Percentiles rank a stretch among this genome's conserved stretches.
Conservation (phyloP, 1,140 invertebrate species). For the Elymnias hypermnestra region DNA sequence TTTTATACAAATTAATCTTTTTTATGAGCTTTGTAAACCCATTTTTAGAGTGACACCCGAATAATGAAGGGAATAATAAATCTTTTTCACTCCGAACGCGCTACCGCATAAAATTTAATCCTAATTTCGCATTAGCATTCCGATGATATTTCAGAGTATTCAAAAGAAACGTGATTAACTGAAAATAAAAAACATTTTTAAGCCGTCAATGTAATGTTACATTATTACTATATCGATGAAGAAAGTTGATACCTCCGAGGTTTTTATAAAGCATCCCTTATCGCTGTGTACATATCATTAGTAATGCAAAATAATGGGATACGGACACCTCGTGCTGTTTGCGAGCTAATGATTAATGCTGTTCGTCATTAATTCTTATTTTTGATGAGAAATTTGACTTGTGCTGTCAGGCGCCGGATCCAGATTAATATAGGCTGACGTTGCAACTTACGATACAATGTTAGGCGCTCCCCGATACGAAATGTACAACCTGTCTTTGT, state of each 20-base stretch:
- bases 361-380: conserved; percentile 74
- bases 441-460: conserved; percentile 62
- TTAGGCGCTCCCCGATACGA: conserved; percentile 34
- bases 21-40: conserved; percentile 16
- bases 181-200: conserved; percentile 11
- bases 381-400: conserved; percentile 76
- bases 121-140: conserved; percentile 41
- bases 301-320: conserved; percentile 76
- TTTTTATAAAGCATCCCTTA: conserved; percentile 63
- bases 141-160: conserved; percentile 15
- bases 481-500: conserved; percentile 21
- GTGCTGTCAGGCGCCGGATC: conserved; percentile 69
- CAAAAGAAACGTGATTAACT: conserved; percentile 15
- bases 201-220: conserved; percentile 20
- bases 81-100: conserved; percentile 41
- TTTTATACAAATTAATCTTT: no score
- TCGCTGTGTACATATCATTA: conserved; percentile 72
- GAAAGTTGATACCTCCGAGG: conserved; percentile 48
- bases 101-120: conserved; percentile 48
- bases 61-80: conserved; percentile 52
- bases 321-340: conserved; percentile 74
- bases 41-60: conserved; percentile 43
- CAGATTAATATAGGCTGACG: conserved; percentile 74
- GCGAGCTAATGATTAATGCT: conserved; percentile 71
- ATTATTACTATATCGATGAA: conserved; percentile 41